phyloP scores from a whole-genome alignment of 2,113 vertebrate genomes.

The Plestiodon gilberti region DNA sequence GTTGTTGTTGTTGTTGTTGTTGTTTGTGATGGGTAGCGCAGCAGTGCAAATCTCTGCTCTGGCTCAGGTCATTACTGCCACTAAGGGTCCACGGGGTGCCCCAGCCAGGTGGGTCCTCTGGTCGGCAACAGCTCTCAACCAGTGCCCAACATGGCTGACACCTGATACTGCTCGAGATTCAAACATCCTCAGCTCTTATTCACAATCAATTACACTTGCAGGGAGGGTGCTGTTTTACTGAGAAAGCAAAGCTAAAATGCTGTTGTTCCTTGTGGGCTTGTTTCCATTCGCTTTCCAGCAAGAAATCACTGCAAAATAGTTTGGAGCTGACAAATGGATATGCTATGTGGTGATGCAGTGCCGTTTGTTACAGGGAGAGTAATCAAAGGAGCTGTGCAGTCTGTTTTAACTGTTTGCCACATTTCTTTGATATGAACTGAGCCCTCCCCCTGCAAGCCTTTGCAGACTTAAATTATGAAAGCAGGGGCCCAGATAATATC shows the following conservation, averaged over 20 bases:
- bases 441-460: not conserved
- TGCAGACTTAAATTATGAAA: not conserved
- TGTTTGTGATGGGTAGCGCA: too few relatives aligned
- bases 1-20: too few relatives aligned
- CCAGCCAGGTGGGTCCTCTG: too few relatives aligned
- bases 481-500: not conserved
- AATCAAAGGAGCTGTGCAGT: not conserved
- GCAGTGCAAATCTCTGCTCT: too few relatives aligned
- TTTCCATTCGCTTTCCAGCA: constrained; percentile 30
- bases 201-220: constrained; percentile 11
- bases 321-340: not conserved
- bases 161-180: not conserved
- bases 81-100: too few relatives aligned
- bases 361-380: constrained; percentile 1
- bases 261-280: not conserved
- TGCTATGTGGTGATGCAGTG: not conserved
- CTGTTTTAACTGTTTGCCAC: not conserved
- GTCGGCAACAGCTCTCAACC: too few relatives aligned
- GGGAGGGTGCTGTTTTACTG: not conserved
- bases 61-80: too few relatives aligned
- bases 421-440: constrained; percentile 3
- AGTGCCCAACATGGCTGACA: too few relatives aligned
- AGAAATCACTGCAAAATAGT: constrained; percentile 8
- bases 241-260: constrained; percentile 7
- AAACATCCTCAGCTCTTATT: not conserved